phyloP scores from a whole-genome alignment of 2,797 vertebrate genomes.

The Sparidentex hasta region DNA sequence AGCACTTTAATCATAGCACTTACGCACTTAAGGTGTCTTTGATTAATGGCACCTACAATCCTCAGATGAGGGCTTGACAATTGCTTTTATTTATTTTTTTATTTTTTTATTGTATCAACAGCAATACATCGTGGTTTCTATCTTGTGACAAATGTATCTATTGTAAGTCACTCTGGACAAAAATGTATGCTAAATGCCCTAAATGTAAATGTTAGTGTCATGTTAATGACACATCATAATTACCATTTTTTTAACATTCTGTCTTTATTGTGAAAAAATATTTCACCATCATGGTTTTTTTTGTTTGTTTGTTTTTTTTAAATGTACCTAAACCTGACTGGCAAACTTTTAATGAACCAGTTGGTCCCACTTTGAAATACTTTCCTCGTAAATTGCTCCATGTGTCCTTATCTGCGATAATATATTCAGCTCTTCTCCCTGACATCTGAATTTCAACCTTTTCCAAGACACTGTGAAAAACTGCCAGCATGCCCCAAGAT shows the following conservation, averaged over 20 bases:
- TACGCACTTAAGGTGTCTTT: no score
- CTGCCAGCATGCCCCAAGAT: constrained; percentile 44
- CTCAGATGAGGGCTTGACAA: no score
- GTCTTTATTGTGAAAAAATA: background rate
- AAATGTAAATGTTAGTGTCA: no score
- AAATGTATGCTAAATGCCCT: no score
- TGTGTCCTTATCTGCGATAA: constrained; percentile 37
- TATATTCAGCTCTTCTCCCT: constrained; percentile 48
- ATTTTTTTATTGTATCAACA: no score
- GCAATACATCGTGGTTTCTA: no score
- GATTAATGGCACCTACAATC: no score
- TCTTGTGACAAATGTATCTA: no score
- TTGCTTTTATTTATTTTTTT: no score
- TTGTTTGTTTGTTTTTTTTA: background rate
- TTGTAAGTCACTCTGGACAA: no score
- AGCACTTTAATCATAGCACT: no score
- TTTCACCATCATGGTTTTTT: background rate
- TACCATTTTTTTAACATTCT: background rate
- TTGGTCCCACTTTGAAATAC: constrained; percentile 9
- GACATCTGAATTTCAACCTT: constrained; percentile 57
- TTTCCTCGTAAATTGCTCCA: constrained; percentile 25
- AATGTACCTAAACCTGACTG: background rate
- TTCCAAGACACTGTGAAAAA: constrained; percentile 35
- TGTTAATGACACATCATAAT: background rate
- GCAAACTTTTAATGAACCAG: constrained; percentile 41